phyloP scores from a whole-genome alignment of 2,113 vertebrate genomes.

The Aptenodytes forsteri region DNA sequence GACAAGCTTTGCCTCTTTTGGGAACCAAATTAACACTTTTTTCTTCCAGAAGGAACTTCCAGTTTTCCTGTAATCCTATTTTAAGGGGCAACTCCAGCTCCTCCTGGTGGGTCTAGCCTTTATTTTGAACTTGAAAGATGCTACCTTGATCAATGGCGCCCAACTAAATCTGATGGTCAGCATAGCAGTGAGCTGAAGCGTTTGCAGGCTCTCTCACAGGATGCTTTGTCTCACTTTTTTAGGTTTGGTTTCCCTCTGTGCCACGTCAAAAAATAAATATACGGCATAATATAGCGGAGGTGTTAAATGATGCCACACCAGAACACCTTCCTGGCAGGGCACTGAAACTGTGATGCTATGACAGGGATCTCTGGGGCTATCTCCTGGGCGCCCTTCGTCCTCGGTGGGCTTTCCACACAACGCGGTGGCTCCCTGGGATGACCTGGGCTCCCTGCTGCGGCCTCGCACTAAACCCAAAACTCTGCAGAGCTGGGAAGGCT shows the following conservation, averaged over 20 bases:
- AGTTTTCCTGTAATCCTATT: not conserved
- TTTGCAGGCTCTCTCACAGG: no score
- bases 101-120: not conserved
- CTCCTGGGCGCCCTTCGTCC: rapidly evolving
- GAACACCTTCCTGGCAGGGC: not conserved
- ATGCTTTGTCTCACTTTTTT: not conserved
- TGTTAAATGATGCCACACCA: not conserved
- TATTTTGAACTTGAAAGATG: not conserved
- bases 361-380: no score
- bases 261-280: not conserved
- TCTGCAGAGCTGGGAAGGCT: not conserved
- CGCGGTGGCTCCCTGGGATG: rapidly evolving
- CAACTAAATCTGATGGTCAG: not conserved
- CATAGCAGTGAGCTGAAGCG: rapidly evolving
- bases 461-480: not conserved
- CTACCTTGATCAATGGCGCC: not conserved
- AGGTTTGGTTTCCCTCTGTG: not conserved
- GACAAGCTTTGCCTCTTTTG: not conserved
- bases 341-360: not conserved
- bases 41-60: not conserved
- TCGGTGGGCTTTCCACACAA: not conserved
- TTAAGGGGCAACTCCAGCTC: not conserved
- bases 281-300: rapidly evolving
- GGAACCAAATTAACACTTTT: not conserved
- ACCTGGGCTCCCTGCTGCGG: not conserved